Evolutionary conservation across 2,888 invertebrate species (phyloP), one percentile per base, ranked within the genome.

Genomic region (Drosophila atripex): DNA sequence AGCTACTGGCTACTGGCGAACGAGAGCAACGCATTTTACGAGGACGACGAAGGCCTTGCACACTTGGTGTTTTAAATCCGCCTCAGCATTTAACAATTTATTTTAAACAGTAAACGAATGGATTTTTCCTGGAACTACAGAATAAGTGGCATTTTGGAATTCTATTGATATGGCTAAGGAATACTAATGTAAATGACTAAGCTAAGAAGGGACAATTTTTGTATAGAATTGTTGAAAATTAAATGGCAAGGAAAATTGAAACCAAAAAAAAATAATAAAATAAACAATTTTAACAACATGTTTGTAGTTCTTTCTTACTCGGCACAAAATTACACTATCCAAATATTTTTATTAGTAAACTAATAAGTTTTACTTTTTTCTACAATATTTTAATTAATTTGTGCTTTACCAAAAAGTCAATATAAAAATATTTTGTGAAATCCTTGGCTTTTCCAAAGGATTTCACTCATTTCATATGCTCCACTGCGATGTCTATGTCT

Each of bases 211-310:
- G 23, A 78, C 75, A 78, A 76, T 78, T 86, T 80, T 84, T 80
- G 75, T 83, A 78, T 72, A 76, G 64, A 86, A 75, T 84, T 86
- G 87, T 83, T 86, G 68, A 75, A 86, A 80, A 80, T 78, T 77
- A 80, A 84, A 74, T 68, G 54, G 79, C 76, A 59, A 25, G 73
- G 74, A 53, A 73, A 75, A 75, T 80, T 76, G 54, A 83, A 80
- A 80, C 73, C 70, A 83, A 86, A 84, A 74, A 74, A 59, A 66
- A 61, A 35, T 51, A 39, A 53, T 35, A 66, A 49, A 69, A 69
- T 59, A 51, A 49, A 58, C 51, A 55, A 52, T 21, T 18, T 11
- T 12, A 43, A 43, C 8, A 8, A 8, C 0, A 7, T 1, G 2
- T 28, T 9, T 18, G 11, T 16, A 9, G 6, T 16, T 38, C 8